Conservation (phyloP, 2,113 vertebrate species). For the Diadophis punctatus region DNA sequence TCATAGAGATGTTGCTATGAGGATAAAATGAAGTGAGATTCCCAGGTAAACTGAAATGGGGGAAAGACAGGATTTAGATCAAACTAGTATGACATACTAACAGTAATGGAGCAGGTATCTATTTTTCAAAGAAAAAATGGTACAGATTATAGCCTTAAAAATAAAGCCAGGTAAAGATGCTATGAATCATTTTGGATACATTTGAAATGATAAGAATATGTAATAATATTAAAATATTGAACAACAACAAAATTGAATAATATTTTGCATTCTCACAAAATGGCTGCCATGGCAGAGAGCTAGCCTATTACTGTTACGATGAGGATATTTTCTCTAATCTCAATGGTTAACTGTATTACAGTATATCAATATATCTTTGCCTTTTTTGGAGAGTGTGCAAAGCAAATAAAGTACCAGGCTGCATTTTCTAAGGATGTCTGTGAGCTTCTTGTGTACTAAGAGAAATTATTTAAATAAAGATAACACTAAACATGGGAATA, state of each 20-base stretch:
- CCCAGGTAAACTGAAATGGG: background rate
- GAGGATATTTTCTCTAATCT: background rate
- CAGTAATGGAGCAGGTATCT: background rate
- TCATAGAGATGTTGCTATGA: background rate
- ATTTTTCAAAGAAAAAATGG: background rate
- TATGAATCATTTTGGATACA: background rate
- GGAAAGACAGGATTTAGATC: background rate
- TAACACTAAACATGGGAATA: background rate
- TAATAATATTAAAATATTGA: background rate
- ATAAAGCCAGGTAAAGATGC: background rate
- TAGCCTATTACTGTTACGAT: background rate
- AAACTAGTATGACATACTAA: background rate
- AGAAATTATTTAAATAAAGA: background rate
- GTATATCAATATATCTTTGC: background rate
- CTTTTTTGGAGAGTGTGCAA: background rate
- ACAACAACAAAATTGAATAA: background rate
- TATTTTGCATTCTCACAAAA: background rate
- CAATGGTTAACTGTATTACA: background rate
- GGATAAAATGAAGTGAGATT: background rate
- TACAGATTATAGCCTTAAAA: conserved; percentile 27
- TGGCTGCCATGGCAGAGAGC: background rate
- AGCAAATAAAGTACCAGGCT: background rate
- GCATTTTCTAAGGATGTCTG: background rate
- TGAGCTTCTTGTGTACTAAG: background rate
- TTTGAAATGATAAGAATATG: background rate